These are phyloP conservation scores for Falco novaeseelandiae DNA, from an alignment of 2,797 vertebrate genomes.

Conservation along the genomic window DNA sequence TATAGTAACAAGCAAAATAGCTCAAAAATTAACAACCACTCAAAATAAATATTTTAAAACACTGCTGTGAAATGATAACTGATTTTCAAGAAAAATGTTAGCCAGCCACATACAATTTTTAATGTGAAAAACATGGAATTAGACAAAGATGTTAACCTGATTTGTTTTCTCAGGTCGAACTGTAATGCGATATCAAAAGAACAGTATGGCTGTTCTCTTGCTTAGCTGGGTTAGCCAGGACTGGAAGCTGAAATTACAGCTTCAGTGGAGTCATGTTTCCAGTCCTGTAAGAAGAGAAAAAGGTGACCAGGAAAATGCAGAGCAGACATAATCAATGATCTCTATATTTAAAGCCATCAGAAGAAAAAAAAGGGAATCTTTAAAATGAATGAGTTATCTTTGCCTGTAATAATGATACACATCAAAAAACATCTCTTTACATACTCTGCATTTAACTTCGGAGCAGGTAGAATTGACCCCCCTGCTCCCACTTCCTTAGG, in stretches of 20 bases:
- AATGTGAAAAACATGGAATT: neutral
- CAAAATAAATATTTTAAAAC: neutral
- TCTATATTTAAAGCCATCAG: neutral
- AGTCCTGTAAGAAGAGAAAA: neutral
- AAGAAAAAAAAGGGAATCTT: neutral
- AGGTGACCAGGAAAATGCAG: neutral
- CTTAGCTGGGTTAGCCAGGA: neutral
- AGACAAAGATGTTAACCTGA: neutral
- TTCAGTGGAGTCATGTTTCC: neutral
- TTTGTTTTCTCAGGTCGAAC: neutral
- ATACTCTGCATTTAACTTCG: neutral
- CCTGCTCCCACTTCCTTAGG: neutral
- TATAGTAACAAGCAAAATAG: neutral
- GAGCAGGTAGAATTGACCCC: neutral
- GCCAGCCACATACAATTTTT: neutral
- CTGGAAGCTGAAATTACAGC: slow-evolving; percentile 25
- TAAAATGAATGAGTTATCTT: neutral
- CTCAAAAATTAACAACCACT: neutral
- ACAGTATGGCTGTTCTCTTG: neutral
- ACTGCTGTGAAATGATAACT: neutral
- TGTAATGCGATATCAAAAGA: neutral
- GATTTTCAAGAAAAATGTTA: neutral
- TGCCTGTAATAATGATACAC: neutral
- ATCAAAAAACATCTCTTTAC: neutral
- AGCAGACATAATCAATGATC: rapidly evolving